These are phyloP conservation scores for Nephrotoma guestfalica DNA, from an alignment of 2,888 invertebrate genomes.

Conservation along the genomic window DNA sequence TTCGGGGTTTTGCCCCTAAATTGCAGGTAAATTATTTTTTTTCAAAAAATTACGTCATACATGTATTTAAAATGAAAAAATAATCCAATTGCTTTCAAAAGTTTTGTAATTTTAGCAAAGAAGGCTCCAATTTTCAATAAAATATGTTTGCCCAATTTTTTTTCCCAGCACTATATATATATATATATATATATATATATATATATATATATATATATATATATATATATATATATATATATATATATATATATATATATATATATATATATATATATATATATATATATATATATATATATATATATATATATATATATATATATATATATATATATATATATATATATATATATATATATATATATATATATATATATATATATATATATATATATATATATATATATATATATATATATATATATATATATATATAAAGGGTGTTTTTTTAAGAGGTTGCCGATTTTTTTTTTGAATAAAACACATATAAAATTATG, in stretches of 20 bases:
- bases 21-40: no score
- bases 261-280: background rate
- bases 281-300: background rate
- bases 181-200: background rate
- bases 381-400: background rate
- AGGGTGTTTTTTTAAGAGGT: no score
- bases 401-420: background rate
- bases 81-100: no score
- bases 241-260: background rate
- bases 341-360: background rate
- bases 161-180: no score
- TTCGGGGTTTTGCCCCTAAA: no score
- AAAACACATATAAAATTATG: no score
- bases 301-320: background rate
- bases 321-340: background rate
- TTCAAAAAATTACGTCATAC: no score
- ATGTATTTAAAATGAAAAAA: no score
- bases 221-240: background rate
- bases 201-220: background rate
- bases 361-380: background rate
- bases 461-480: no score
- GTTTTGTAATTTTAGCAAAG: no score
- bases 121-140: no score
- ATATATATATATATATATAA: background rate
- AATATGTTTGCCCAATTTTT: no score